Evolutionary conservation across 2,113 vertebrate species (phyloP).

Genomic region (Mobula birostris): DNA sequence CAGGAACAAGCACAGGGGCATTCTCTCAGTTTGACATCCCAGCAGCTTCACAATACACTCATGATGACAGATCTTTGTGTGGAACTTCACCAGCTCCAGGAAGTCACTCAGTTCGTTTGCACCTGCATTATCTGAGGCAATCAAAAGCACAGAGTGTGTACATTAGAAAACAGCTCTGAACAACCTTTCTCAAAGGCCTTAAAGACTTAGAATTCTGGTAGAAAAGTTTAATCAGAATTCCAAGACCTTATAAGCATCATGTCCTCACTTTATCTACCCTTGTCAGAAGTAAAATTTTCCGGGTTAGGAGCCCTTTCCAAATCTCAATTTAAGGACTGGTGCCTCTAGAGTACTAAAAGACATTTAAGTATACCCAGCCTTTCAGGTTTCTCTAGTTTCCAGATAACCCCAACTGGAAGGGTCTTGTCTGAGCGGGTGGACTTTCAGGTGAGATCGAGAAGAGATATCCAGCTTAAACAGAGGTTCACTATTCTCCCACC

Average conservation of each 20-base stretch:
- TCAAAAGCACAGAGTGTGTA: not conserved
- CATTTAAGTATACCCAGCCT: not conserved
- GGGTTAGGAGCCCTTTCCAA: not conserved
- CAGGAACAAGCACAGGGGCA: conserved; percentile 54
- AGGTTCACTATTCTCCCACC: not conserved
- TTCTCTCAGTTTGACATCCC: conserved; percentile 49
- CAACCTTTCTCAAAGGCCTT: no score
- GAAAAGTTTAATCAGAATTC: not conserved
- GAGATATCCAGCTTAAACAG: not conserved
- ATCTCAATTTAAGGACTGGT: not conserved
- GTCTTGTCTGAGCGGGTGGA: not conserved
- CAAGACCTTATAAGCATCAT: not conserved
- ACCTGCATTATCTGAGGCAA: conserved; percentile 44
- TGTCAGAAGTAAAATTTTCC: not conserved
- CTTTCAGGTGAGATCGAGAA: not conserved
- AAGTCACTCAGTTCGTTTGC: conserved; percentile 49
- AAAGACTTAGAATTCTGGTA: not conserved
- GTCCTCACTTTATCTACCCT: not conserved
- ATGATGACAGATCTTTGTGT: conserved; percentile 52
- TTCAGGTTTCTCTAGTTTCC: not conserved
- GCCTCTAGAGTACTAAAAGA: not conserved
- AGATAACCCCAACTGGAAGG: not conserved
- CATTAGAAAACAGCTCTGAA: not conserved
- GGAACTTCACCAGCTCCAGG: conserved; percentile 51
- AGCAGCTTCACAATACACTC: conserved; percentile 55